A percentile compares a stretch with the other conserved stretches of the same genome.
Evolutionary conservation across 2,113 vertebrate genomes (phyloP).

Genomic region (Muntiacus reevesi): DNA sequence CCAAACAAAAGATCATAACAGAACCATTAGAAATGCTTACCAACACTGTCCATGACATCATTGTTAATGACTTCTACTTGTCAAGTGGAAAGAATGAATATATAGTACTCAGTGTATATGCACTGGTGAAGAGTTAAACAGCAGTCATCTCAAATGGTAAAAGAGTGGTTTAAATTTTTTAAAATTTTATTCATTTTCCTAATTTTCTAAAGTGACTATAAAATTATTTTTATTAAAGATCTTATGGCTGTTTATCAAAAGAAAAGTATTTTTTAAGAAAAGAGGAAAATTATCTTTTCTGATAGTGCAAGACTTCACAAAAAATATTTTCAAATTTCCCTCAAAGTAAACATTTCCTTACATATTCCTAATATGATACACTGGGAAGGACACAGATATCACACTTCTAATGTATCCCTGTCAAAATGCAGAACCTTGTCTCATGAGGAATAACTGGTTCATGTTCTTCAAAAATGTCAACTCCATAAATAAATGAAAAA

Average conservation of each 20-base stretch:
- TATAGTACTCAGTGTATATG: neutral
- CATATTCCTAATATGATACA: neutral
- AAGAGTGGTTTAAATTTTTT: neutral
- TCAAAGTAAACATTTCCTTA: neutral
- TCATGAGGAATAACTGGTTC: neutral
- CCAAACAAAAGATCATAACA: neutral
- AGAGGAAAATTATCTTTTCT: neutral
- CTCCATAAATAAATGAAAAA: neutral
- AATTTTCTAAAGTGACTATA: neutral
- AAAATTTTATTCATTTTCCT: neutral
- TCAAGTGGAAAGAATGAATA: neutral
- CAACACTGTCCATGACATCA: neutral
- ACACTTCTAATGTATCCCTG: neutral
- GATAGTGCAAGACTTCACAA: neutral
- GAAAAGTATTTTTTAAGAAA: constrained; percentile 6
- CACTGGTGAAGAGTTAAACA: neutral
- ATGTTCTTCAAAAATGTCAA: neutral
- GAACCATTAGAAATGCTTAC: neutral
- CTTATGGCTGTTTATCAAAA: neutral
- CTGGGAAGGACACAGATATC: neutral
- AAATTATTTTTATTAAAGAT: neutral
- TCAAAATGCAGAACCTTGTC: neutral
- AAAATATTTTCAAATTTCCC: neutral
- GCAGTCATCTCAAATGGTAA: neutral
- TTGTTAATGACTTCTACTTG: neutral